Conservation (phyloP, 1,140 invertebrate genomes). For the Cardiocondyla obscurior region DNA sequence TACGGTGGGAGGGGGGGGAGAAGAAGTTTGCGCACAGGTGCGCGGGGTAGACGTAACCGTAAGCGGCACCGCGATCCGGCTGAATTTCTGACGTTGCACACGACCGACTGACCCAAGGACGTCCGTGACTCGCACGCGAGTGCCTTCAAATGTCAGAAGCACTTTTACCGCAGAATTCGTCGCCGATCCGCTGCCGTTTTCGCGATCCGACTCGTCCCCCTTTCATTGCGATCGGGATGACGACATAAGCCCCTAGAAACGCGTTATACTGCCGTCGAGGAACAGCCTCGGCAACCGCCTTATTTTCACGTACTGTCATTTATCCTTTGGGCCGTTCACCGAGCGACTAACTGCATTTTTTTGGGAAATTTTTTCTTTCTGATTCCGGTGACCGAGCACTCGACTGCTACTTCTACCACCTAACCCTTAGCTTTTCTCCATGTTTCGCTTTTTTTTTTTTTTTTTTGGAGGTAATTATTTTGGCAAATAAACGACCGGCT, state of each 20-base stretch:
- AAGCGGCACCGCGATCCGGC: constrained; percentile 53
- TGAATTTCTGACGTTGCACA: constrained; percentile 42
- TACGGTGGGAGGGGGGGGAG: too few species aligned
- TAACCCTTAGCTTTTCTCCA: too few species aligned
- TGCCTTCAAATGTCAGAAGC: constrained; percentile 41
- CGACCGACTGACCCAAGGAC: constrained; percentile 54
- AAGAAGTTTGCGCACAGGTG: too few species aligned
- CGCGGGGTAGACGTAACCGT: background rate
- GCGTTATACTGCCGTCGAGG: background rate
- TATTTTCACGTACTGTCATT: background rate
- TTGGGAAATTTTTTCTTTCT: too few species aligned
- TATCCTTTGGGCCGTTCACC: too few species aligned
- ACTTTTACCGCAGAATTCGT: constrained; percentile 18
- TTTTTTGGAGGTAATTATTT: too few species aligned
- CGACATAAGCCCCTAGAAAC: background rate
- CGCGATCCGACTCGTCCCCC: background rate
- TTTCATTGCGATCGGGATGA: background rate
- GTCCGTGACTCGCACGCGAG: constrained; percentile 16
- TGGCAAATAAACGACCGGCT: too few species aligned
- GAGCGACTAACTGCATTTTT: too few species aligned
- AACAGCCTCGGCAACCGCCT: background rate
- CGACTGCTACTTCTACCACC: too few species aligned
- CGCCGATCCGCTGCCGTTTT: background rate
- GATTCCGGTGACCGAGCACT: too few species aligned
- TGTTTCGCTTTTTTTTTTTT: too few species aligned